phyloP scores from a whole-genome alignment of 2,888 invertebrate genomes.

The Hypselothyrea guttata region DNA sequence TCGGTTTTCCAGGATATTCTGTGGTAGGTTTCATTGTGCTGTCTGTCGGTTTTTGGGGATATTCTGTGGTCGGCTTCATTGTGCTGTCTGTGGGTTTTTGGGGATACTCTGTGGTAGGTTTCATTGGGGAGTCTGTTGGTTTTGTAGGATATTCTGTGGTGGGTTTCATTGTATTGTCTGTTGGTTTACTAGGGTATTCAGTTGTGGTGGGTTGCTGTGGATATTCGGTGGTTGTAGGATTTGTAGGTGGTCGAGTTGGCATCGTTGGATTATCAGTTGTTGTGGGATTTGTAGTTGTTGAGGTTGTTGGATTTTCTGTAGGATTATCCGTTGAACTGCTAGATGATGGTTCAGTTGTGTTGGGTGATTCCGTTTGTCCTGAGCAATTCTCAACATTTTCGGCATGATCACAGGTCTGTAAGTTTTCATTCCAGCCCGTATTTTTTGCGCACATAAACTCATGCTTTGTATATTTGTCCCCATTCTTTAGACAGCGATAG shows the following conservation, averaged over 20 bases:
- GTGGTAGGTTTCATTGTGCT: constrained; percentile 32
- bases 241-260: constrained; percentile 31
- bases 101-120: constrained; percentile 24
- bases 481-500: constrained; percentile 84
- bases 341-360: constrained; percentile 43
- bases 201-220: constrained; percentile 28
- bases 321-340: too few relatives aligned
- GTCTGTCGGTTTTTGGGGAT: constrained; percentile 24
- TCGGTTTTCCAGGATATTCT: constrained; percentile 32
- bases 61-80: constrained; percentile 17
- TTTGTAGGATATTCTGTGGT: constrained; percentile 12
- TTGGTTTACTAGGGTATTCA: constrained; percentile 17
- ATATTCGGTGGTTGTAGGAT: constrained; percentile 25
- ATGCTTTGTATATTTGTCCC: constrained; percentile 78
- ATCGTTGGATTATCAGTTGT: constrained; percentile 22
- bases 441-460: constrained; percentile 86
- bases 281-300: constrained; percentile 31
- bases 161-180: constrained; percentile 7
- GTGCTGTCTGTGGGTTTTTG: constrained; percentile 18
- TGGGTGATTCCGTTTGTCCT: constrained; percentile 58
- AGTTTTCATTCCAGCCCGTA: constrained; percentile 87
- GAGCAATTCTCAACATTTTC: constrained; percentile 78
- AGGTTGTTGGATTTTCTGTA: constrained; percentile 10
- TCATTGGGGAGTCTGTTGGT: constrained; percentile 36
- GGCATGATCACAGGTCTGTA: constrained; percentile 85